These are phyloP conservation scores for Haliclona indistincta DNA, from an alignment of 37 sponge, comb jelly and placozoan species.

Conservation along the genomic window DNA sequence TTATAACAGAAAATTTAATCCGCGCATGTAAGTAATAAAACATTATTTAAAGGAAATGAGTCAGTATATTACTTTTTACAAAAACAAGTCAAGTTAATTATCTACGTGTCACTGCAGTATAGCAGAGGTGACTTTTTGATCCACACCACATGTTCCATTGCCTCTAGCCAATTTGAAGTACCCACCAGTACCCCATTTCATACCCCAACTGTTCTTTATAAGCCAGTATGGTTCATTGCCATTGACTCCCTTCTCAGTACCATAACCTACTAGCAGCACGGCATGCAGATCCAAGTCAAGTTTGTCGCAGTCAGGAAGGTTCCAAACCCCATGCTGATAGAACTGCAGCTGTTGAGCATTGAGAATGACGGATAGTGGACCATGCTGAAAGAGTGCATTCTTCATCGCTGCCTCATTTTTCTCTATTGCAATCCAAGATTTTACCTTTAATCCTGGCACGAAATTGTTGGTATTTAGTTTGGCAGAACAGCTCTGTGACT, in stretches of 20 bases:
- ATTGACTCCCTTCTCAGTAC: conserved; percentile 71
- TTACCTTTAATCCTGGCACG: conserved; percentile 69
- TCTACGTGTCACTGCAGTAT: conserved; percentile 58
- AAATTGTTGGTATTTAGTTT: conserved; percentile 54
- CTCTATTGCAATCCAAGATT: conserved; percentile 49
- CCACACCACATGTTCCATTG: conserved; percentile 76
- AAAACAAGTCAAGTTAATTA: no score
- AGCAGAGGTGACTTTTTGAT: conserved; percentile 70
- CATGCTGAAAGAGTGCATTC: conserved; percentile 38
- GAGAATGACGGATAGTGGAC: conserved; percentile 80
- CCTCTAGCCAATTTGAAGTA: conserved; percentile 83
- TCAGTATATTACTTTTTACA: no score
- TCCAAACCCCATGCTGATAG: conserved; percentile 87
- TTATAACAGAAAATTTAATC: no score
- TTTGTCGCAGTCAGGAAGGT: conserved; percentile 45
- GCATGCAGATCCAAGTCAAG: conserved; percentile 59
- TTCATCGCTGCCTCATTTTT: conserved; percentile 67
- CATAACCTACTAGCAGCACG: conserved; percentile 86
- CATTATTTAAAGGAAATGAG: no score
- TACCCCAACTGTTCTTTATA: conserved; percentile 91
- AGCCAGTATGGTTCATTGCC: conserved; percentile 81
- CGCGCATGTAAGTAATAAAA: no score
- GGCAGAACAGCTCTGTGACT: conserved; percentile 62
- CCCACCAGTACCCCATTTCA: conserved; percentile 79
- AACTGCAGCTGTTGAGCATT: conserved; percentile 79